These are phyloP conservation scores for Eristalis pertinax DNA, from an alignment of 2,888 invertebrate genomes.

Conservation along the genomic window DNA sequence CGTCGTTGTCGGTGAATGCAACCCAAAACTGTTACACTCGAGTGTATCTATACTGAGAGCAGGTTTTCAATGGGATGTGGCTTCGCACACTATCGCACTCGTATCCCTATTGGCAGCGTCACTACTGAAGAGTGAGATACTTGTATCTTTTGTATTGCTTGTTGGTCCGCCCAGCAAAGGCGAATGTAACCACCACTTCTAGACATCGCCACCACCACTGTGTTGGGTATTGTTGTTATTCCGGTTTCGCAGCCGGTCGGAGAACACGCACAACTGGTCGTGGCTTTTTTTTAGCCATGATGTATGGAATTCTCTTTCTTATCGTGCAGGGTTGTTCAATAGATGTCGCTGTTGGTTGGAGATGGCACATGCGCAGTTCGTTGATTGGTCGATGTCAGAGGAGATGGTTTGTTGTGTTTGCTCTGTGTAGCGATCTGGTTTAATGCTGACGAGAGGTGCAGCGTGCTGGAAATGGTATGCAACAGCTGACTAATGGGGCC, in stretches of 20 bases:
- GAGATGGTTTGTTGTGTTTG: conserved; percentile 53
- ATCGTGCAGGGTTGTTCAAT: conserved; percentile 53
- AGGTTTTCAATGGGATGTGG: conserved; percentile 70
- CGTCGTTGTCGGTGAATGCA: conserved; percentile 63
- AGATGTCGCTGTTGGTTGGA: conserved; percentile 70
- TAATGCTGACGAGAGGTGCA: conserved; percentile 27
- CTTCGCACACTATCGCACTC: conserved; percentile 55
- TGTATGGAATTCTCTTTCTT: conserved; percentile 61
- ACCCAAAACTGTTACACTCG: conserved; percentile 71
- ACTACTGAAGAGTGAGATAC: conserved; percentile 45
- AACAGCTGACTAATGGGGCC: conserved; percentile 69
- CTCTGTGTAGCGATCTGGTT: conserved; percentile 36
- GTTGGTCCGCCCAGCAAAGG: conserved; percentile 29
- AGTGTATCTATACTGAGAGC: conserved; percentile 51
- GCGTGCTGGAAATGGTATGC: conserved; percentile 59
- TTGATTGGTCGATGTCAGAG: conserved; percentile 56
- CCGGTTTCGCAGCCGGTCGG: conserved; percentile 67
- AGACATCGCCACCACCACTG: conserved; percentile 39
- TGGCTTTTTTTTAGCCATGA: conserved; percentile 60
- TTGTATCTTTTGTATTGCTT: conserved; percentile 24
- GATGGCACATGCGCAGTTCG: conserved; percentile 66
- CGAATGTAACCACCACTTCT: conserved; percentile 33
- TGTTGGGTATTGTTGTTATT: conserved; percentile 64
- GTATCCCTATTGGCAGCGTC: conserved; percentile 40
- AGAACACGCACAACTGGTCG: conserved; percentile 56